Evolutionary conservation across 2,797 vertebrate species (phyloP).

Genomic region (Myotis vivesi): DNA sequence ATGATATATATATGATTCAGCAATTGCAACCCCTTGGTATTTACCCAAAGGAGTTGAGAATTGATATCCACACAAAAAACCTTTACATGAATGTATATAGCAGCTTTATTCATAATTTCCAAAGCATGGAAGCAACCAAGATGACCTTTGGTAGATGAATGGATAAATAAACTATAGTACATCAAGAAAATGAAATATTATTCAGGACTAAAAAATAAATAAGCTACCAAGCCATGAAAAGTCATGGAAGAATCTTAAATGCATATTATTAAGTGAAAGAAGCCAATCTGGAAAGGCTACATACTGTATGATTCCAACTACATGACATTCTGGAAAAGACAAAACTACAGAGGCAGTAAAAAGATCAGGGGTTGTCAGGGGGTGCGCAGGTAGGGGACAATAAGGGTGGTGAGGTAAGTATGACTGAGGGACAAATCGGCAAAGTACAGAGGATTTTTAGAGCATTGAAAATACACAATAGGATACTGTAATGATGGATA

Average conservation of each 20-base stretch:
- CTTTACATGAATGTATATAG: too few species aligned
- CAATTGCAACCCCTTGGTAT: background rate
- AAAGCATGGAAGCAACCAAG: too few species aligned
- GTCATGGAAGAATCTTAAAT: background rate
- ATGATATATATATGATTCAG: background rate
- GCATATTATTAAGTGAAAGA: too few species aligned
- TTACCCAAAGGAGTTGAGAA: background rate
- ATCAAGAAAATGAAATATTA: background rate
- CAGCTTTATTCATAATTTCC: too few species aligned
- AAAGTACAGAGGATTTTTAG: background rate
- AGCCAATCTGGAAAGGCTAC: too few species aligned
- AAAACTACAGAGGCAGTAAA: too few species aligned
- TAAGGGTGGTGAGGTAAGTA: background rate
- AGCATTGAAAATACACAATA: background rate
- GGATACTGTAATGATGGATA: background rate
- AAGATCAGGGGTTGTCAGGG: background rate
- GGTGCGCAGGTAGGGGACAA: background rate
- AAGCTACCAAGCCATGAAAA: background rate
- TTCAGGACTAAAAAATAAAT: background rate
- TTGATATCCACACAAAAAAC: too few species aligned
- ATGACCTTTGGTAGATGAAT: too few species aligned
- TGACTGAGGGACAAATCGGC: background rate
- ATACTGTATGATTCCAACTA: too few species aligned
- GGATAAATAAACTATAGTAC: background rate
- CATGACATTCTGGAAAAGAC: too few species aligned